These are phyloP conservation scores for Balanococcus diminutus DNA, from an alignment of 2,888 invertebrate genomes.

Conservation along the genomic window DNA sequence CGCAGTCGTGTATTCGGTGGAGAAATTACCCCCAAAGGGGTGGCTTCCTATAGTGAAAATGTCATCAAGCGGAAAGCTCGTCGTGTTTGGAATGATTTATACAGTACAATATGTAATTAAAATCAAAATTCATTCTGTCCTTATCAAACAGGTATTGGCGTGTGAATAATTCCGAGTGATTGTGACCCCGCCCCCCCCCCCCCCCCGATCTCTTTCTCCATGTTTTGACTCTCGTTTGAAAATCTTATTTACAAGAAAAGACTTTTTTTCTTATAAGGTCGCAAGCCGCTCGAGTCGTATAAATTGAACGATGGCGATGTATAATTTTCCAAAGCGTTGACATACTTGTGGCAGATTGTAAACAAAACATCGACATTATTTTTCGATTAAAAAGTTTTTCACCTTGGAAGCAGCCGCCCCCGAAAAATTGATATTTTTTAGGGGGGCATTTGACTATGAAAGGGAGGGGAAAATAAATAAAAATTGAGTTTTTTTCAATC, in stretches of 20 bases:
- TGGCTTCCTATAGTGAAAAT: neutral
- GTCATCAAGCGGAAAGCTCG: neutral
- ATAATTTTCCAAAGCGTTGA: neutral
- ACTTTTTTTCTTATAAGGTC: neutral
- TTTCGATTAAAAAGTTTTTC: conserved; percentile 20
- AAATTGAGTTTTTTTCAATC: too few species aligned
- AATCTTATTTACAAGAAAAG: neutral
- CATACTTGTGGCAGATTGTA: neutral
- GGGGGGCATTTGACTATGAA: too few species aligned
- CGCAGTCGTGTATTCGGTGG: neutral
- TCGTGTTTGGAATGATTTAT: neutral
- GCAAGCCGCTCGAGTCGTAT: neutral
- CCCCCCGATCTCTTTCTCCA: neutral
- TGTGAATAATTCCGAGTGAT: neutral
- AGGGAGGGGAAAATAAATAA: too few species aligned
- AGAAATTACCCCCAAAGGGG: neutral
- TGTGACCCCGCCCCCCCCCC: neutral
- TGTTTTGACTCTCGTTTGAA: neutral
- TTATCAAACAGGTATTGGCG: neutral
- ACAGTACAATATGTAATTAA: neutral
- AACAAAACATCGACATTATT: neutral
- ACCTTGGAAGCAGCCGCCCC: too few species aligned
- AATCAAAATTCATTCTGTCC: too few species aligned
- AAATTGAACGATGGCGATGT: neutral
- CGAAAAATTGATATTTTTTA: too few species aligned